Evolutionary conservation across 2,888 invertebrate species (phyloP), one percentile per base, ranked within the genome.

Genomic region (Selenia dentaria): DNA sequence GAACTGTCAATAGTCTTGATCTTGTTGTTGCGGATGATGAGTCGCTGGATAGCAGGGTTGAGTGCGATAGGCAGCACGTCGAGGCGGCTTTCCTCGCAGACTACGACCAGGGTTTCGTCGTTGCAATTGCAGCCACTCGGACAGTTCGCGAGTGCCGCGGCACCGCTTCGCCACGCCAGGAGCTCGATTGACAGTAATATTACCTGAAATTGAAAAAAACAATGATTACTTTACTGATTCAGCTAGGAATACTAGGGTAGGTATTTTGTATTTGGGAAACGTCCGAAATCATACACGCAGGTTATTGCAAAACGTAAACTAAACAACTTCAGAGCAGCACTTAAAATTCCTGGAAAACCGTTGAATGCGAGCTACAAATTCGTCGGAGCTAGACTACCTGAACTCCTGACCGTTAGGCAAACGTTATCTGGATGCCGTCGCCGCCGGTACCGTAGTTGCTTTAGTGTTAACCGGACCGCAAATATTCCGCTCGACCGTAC

Each of bases 21-120:
- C 69, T 95, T 94, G 80, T 97, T 97, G 79, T 95, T 96, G 67
- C 95, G 94, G 53, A 97, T 93, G 62, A 96, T 95, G 66, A 97
- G 93, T 40, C 96, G 92, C 74, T 96, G 96, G 54, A 97, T 96
- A 66, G 96, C 95, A 26, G 98, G 98, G 87, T 98, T 98, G 54
- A 98, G 91, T 1, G 97, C 96, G 68, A 97, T 97, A 51, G 97
- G 97, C 51, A 98, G 93, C 40, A 97, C 96, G 85, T 97, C 97
- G 51, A 98, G 92, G 60, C 95, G 95, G 71, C 96, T 96, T 73
- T 94, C 95, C 64, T 96, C 94, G 84, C 97, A 98, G 59, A 94
- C 94, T 34, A 97, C 97, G 45, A 96, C 95, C 59, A 96, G 93
- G 6, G 95, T 96, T 58, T 96, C 96, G 74, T 98, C 97, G 85